Conservation (phyloP, 2,888 invertebrate genomes). For the Hypolimnas misippus region DNA sequence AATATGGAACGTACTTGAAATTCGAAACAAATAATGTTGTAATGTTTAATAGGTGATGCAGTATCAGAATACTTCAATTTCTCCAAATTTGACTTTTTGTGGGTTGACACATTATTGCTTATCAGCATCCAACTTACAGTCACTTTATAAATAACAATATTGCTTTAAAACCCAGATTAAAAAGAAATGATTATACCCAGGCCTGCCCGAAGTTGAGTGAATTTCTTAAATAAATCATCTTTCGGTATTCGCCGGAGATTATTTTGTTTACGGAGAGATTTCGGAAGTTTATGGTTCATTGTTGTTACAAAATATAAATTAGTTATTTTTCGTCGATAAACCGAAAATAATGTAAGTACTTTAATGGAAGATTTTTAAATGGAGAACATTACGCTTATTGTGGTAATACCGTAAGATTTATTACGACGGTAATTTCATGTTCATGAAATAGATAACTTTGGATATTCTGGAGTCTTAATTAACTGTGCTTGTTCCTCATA, state of each 20-base stretch:
- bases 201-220: conserved; percentile 54
- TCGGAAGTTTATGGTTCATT: conserved; percentile 60
- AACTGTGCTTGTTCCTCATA: too few relatives aligned
- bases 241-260: conserved; percentile 63
- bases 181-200: conserved; percentile 54
- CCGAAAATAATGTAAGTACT: conserved; percentile 22
- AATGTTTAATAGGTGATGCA: too few relatives aligned
- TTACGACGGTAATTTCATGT: neutral
- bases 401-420: conserved; percentile 21
- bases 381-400: conserved; percentile 15
- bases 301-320: conserved; percentile 49
- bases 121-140: too few relatives aligned
- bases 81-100: too few relatives aligned
- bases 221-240: conserved; percentile 60
- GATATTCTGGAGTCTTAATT: too few relatives aligned
- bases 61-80: too few relatives aligned
- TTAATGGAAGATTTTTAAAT: conserved; percentile 12
- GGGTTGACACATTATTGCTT: too few relatives aligned
- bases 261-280: conserved; percentile 66
- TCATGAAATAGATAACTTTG: neutral
- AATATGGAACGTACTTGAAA: too few relatives aligned
- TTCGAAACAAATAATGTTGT: too few relatives aligned
- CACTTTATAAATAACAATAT: conserved; percentile 18
- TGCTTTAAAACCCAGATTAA: conserved; percentile 44
- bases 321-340: conserved; percentile 36